Evolutionary conservation across 2,888 invertebrate species (phyloP).

Genomic region (Sipha maydis): DNA sequence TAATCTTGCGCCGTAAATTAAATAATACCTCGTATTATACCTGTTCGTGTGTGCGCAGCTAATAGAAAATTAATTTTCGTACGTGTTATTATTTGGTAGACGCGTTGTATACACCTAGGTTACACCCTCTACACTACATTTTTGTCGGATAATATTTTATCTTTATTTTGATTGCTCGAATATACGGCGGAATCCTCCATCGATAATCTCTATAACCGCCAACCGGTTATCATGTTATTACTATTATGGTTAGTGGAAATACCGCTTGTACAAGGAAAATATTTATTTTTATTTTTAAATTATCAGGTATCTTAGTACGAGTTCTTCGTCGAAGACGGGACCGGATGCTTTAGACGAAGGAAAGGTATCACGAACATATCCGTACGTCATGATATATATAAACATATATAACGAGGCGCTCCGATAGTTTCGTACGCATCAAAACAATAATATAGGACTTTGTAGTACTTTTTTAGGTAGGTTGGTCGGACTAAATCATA

Average conservation of each 20-base stretch:
- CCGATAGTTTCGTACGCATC: too few species aligned
- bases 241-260: background rate
- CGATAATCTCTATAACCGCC: background rate
- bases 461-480: too few species aligned
- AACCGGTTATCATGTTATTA: conserved; percentile 13
- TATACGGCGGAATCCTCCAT: background rate
- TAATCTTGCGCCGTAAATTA: background rate
- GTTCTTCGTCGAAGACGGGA: background rate
- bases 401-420: too few species aligned
- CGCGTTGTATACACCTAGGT: background rate
- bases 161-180: background rate
- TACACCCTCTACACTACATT: background rate
- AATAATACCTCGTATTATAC: background rate
- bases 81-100: background rate
- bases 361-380: background rate
- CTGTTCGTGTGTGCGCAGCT: background rate
- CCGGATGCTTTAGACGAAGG: too few species aligned
- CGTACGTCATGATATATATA: background rate
- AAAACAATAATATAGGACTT: too few species aligned
- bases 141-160: conserved; percentile 18
- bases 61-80: conserved; percentile 11
- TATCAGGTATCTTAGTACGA: background rate
- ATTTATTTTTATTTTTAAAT: background rate
- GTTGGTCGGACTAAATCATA: too few species aligned
- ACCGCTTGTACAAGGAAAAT: background rate